phyloP scores from a whole-genome alignment of 2,113 vertebrate genomes.

The Melanerpes aurifrons region DNA sequence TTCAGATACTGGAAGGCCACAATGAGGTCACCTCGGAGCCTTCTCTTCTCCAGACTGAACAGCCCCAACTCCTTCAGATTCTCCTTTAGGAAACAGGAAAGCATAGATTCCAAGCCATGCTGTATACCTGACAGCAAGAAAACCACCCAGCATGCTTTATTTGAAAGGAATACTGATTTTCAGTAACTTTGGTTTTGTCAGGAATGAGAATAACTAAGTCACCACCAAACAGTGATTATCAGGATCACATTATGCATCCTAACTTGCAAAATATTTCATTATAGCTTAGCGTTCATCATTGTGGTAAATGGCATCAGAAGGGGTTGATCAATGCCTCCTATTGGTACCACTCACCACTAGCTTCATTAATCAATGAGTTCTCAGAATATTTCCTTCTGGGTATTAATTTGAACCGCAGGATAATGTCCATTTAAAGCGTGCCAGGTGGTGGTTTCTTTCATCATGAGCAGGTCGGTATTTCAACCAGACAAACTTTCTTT shows the following conservation, averaged over 20 bases:
- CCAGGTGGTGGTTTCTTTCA: neutral
- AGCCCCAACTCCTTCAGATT: neutral
- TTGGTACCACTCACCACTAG: neutral
- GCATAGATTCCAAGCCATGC: accelerated
- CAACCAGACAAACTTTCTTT: neutral
- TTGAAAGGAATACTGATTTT: neutral
- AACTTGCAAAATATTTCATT: neutral
- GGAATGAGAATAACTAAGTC: neutral
- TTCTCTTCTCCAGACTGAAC: too few relatives aligned
- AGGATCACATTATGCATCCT: neutral
- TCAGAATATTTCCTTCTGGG: neutral
- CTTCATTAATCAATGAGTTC: neutral
- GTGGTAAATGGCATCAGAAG: neutral
- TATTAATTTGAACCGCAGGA: neutral
- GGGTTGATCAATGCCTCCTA: neutral
- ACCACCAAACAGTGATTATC: neutral
- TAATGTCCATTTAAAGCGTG: neutral
- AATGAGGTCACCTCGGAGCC: too few relatives aligned
- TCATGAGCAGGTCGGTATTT: neutral
- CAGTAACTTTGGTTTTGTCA: neutral
- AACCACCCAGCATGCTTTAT: neutral
- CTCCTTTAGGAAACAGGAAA: neutral
- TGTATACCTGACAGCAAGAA: neutral
- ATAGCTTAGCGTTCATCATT: neutral
- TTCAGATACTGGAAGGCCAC: too few relatives aligned